These are phyloP conservation scores for Polyommatus icarus DNA, from an alignment of 2,888 invertebrate species.

Conservation along the genomic window DNA sequence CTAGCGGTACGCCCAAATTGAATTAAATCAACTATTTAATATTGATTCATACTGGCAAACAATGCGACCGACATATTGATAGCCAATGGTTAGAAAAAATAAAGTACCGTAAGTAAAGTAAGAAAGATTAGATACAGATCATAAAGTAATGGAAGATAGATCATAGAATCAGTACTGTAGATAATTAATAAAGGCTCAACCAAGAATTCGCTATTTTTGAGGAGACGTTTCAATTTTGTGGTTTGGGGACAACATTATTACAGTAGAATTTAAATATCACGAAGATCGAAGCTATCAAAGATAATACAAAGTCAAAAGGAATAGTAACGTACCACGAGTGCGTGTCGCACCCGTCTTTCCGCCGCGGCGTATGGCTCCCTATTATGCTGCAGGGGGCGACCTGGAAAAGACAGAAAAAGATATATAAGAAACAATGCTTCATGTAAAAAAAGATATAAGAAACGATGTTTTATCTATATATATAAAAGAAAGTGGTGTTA, in stretches of 20 bases:
- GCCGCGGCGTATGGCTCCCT: conserved; percentile 80
- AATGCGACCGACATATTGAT: conserved; percentile 18
- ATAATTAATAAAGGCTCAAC: too few relatives aligned
- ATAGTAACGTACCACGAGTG: conserved; percentile 74
- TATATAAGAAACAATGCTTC: neutral
- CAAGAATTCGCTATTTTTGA: neutral
- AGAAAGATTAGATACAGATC: too few relatives aligned
- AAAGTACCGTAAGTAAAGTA: neutral
- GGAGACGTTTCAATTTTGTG: neutral
- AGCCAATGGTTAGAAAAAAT: neutral
- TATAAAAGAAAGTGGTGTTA: too few relatives aligned
- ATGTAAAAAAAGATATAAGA: conserved; percentile 32
- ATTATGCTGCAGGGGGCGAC: conserved; percentile 78
- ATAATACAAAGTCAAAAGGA: neutral
- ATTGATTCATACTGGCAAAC: conserved; percentile 2
- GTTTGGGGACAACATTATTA: neutral
- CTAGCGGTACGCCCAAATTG: conserved; percentile 33
- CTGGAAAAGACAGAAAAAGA: conserved; percentile 57
- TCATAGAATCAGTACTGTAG: too few relatives aligned
- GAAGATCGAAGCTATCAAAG: neutral
- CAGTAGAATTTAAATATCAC: neutral
- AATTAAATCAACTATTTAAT: conserved; percentile 19
- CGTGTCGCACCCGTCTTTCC: conserved; percentile 81
- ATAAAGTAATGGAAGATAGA: too few relatives aligned
- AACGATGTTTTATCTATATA: neutral